Evolutionary conservation across 2,113 vertebrate genomes (phyloP).

Genomic region (Ceuthmochares aereus): DNA sequence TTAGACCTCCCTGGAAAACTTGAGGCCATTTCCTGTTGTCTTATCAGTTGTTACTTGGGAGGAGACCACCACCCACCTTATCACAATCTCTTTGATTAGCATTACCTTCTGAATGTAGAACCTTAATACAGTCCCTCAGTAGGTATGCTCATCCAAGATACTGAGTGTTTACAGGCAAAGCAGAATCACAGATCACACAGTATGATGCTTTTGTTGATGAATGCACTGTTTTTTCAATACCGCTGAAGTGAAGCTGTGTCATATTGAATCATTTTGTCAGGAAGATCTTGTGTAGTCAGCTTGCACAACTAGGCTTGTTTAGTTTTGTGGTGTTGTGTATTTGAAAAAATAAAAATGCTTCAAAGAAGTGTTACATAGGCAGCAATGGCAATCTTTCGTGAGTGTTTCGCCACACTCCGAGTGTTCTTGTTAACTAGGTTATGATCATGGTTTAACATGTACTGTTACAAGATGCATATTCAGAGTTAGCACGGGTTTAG

Average conservation of each 20-base stretch:
- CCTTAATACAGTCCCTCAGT: neutral
- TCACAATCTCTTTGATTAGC: neutral
- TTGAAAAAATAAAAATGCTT: neutral
- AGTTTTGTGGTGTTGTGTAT: neutral
- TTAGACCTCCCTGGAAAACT: too few species aligned
- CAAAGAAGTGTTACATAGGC: neutral
- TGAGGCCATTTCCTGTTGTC: too few species aligned
- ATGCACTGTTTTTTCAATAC: slow-evolving; percentile 60
- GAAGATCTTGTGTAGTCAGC: neutral
- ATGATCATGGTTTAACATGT: neutral
- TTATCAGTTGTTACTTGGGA: too few species aligned
- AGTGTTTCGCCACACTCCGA: neutral
- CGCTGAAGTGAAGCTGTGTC: slow-evolving; percentile 29
- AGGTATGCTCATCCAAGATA: neutral
- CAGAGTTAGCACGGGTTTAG: neutral
- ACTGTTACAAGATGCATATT: too few species aligned
- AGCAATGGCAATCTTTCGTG: neutral
- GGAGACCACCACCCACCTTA: too few species aligned
- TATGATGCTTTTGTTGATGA: slow-evolving; percentile 60
- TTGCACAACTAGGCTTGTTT: neutral
- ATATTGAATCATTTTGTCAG: slow-evolving; percentile 32
- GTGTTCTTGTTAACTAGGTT: neutral
- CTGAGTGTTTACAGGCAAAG: slow-evolving; percentile 10
- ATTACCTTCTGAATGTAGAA: neutral
- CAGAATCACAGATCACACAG: neutral